These are phyloP conservation scores for Callipepla squamata DNA, from an alignment of 2,113 vertebrate genomes.

Conservation along the genomic window DNA sequence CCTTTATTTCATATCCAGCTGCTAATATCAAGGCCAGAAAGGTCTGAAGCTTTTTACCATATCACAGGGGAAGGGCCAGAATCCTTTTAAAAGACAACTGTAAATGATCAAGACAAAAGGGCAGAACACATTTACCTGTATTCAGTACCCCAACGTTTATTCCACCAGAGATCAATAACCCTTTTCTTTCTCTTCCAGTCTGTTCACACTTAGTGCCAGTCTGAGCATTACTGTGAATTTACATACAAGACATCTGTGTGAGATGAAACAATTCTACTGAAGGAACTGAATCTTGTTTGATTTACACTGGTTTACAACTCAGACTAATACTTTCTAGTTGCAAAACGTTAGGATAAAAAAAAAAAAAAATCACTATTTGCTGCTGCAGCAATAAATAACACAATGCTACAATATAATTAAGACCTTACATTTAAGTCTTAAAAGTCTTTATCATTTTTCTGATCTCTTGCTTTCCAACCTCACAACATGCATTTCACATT, in stretches of 20 bases:
- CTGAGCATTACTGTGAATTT: not conserved
- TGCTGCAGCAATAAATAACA: rapidly evolving
- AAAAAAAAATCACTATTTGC: not conserved
- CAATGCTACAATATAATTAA: not conserved
- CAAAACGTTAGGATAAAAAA: not conserved
- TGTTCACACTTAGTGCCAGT: not conserved
- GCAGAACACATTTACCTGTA: not conserved
- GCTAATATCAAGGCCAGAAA: not conserved
- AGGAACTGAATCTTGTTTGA: not conserved
- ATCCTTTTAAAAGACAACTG: not conserved
- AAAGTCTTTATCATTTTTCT: not conserved
- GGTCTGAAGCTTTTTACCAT: not conserved
- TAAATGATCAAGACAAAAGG: not conserved
- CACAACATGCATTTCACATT: not conserved
- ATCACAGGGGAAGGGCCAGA: not conserved
- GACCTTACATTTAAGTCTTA: not conserved
- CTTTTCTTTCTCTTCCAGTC: not conserved
- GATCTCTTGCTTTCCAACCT: not conserved
- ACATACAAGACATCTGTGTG: not conserved
- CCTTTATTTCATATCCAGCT: not conserved
- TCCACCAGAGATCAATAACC: not conserved
- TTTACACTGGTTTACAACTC: not conserved
- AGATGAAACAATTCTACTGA: not conserved
- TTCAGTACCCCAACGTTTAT: not conserved
- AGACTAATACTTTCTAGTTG: not conserved